phyloP scores from a whole-genome alignment of 2,113 vertebrate species.

The Laterallus jamaicensis region DNA sequence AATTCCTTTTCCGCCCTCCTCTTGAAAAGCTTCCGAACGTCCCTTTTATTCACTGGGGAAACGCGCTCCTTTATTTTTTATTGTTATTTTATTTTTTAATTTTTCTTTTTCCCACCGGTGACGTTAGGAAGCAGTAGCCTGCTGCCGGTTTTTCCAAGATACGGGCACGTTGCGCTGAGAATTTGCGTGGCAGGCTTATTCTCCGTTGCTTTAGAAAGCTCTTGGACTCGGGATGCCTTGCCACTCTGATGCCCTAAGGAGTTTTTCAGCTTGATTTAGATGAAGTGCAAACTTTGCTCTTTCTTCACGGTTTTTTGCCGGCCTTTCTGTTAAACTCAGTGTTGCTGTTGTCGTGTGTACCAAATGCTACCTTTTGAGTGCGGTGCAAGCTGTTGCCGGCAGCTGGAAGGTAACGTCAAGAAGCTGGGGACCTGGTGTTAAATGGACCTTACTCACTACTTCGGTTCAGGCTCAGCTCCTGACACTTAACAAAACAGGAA shows the following conservation, averaged over 20 bases:
- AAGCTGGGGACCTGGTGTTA: not conserved
- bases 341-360: not conserved
- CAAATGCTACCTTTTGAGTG: not conserved
- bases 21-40: not conserved
- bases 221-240: not conserved
- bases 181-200: not conserved
- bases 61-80: accelerated
- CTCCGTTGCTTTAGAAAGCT: not conserved
- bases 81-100: too few species aligned
- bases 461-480: not conserved
- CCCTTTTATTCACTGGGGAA: not conserved
- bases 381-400: not conserved
- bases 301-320: not conserved
- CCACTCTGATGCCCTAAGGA: accelerated
- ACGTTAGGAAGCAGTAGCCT: not conserved
- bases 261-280: too few species aligned
- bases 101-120: not conserved
- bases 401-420: not conserved
- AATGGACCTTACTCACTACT: not conserved
- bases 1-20: not conserved
- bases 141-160: not conserved
- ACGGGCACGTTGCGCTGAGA: accelerated
- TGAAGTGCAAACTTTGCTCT: not conserved
- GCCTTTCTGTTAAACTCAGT: accelerated
- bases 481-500: not conserved